phyloP scores from a whole-genome alignment of 2,113 vertebrate species.

The Tetrao urogallus region DNA sequence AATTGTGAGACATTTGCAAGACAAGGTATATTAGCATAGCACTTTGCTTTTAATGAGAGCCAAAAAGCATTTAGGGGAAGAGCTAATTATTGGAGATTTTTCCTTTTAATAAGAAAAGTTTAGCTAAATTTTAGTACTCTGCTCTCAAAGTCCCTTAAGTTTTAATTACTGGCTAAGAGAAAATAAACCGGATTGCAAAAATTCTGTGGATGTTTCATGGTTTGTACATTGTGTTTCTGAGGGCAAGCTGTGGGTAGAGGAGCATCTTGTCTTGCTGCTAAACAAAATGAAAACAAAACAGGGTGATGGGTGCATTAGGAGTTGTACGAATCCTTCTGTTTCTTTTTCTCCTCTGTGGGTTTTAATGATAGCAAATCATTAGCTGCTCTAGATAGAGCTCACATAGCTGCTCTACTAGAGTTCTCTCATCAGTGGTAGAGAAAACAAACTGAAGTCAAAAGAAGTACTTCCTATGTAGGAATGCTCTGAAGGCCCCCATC shows the following conservation, averaged over 20 bases:
- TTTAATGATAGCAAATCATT: neutral
- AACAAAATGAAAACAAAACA: neutral
- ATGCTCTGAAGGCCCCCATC: neutral
- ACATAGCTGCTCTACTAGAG: neutral
- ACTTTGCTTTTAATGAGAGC: constrained; percentile 77
- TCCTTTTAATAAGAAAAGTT: constrained; percentile 64
- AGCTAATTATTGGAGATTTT: constrained; percentile 76
- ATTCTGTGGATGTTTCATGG: constrained; percentile 3
- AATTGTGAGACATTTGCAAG: constrained; percentile 78
- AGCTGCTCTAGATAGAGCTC: too few species aligned
- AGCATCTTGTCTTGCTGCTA: neutral
- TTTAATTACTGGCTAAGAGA: constrained; percentile 63
- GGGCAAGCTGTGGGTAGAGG: neutral
- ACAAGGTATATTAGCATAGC: constrained; percentile 80
- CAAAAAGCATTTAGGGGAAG: constrained; percentile 77
- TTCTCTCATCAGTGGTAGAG: neutral
- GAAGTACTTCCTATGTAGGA: accelerated
- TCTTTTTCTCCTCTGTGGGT: neutral
- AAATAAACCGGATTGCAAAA: constrained; percentile 8
- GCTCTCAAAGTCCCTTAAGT: constrained; percentile 66
- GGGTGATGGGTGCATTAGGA: too few species aligned
- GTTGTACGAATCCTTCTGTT: neutral
- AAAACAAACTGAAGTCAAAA: neutral
- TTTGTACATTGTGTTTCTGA: neutral
- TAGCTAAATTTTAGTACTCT: constrained; percentile 71